Evolutionary conservation across 1,140 invertebrate species (phyloP), one percentile per base, ranked within the genome.

Genomic region (Luehdorfia chinensis): DNA sequence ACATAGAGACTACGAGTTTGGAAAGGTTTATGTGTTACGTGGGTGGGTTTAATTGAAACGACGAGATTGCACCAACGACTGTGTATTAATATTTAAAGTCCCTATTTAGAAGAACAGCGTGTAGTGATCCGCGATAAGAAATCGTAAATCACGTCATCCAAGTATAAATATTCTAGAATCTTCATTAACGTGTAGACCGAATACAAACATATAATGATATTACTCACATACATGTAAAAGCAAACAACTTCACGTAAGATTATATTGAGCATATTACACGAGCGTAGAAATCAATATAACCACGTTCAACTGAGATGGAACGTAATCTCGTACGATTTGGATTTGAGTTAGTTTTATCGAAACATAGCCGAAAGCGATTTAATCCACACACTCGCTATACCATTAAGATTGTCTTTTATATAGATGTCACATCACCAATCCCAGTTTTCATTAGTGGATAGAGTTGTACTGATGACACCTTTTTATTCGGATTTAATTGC

Each of bases 401-500:
- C n/a, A n/a, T n/a, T n/a, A n/a, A n/a, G n/a, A n/a, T n/a, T n/a
- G n/a, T n/a, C n/a, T n/a, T n/a, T n/a, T n/a, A n/a, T 31, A 31
- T 31, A 11, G 11, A 31, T 31, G 11, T 31, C 37, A 55, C 43
- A 63, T 49, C 55, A 50, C 32, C 9, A 37, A 50, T 50, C 63
- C 54, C 59, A 59, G 55, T 62, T 48, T 55, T 48, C 46, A 33
- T n/a, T n/a, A 44, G 31, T 36, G 23, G 19, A 41, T 15, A 54
- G 23, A 18, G 45, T 48, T 39, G 51, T 52, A 43, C 34, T 25
- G 1, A 18, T 31, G 47, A 34, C 50, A 48, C 56, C 55, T 71
- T 75, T 79, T 78, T 83, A 77, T 73, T 77, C 61, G 63, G 58
- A 74, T 79, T 76, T 77, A 78, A 84, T 84, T 65, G 57, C 60